A percentile compares a stretch with the other conserved stretches of the same genome.
phyloP scores from a whole-genome alignment of 2,888 invertebrate genomes.

The Tryphoninae sp. region DNA sequence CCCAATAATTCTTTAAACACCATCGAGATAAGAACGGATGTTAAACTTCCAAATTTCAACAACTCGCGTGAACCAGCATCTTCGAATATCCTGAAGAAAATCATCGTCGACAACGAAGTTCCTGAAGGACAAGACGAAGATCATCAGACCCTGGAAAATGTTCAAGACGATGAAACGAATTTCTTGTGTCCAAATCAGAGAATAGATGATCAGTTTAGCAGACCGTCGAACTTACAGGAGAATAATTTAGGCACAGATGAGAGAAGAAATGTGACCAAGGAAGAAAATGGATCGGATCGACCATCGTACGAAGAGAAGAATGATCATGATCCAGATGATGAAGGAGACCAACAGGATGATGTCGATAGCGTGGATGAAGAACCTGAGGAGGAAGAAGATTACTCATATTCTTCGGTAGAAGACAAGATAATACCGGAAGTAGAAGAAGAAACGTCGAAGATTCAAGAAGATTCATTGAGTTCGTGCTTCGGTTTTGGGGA shows the following conservation, averaged over 20 bases:
- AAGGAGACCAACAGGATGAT: background rate
- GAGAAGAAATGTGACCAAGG: background rate
- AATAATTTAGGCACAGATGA: background rate
- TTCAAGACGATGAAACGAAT: constrained; percentile 30
- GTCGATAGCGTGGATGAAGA: background rate
- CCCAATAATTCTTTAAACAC: background rate
- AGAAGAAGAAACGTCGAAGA: background rate
- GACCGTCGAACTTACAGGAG: background rate
- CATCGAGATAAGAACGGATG: background rate
- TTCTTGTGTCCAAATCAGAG: constrained; percentile 25
- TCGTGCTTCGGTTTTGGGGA: constrained; percentile 10
- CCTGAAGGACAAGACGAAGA: background rate
- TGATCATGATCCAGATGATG: background rate
- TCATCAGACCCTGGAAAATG: background rate
- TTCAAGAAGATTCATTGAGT: background rate
- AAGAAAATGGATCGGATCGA: background rate
- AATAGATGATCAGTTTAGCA: background rate
- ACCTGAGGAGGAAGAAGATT: background rate
- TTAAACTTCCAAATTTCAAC: background rate
- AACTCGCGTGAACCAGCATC: background rate
- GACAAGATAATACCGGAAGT: background rate
- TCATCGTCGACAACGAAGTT: background rate
- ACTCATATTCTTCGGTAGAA: background rate
- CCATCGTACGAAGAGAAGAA: background rate
- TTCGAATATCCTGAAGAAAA: background rate